phyloP scores from a whole-genome alignment of 2,797 vertebrate genomes.

The Thripadectes ignobilis region DNA sequence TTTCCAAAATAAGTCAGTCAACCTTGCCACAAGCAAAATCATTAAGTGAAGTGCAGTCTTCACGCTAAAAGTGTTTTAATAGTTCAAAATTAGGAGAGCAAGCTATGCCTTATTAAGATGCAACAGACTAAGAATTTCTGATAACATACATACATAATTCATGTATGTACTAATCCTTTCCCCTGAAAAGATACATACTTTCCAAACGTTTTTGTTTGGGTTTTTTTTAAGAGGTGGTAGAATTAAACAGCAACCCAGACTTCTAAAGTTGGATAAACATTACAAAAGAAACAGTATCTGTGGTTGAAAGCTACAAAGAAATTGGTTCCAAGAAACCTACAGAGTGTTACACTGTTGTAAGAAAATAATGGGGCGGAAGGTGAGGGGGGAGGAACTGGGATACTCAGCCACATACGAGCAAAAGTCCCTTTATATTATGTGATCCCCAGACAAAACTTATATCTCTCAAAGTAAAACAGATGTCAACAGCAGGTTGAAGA shows the following conservation, averaged over 20 bases:
- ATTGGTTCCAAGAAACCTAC: neutral
- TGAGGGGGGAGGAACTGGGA: accelerated
- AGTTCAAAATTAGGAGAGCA: neutral
- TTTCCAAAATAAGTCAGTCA: neutral
- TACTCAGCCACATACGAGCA: accelerated
- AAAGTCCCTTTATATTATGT: neutral
- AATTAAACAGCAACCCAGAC: accelerated
- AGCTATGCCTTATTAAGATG: neutral
- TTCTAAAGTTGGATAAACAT: neutral
- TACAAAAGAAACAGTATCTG: neutral
- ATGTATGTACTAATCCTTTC: neutral
- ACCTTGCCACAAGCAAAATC: neutral
- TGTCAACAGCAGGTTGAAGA: neutral
- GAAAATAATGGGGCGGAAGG: neutral
- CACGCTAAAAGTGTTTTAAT: neutral
- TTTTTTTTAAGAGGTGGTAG: neutral
- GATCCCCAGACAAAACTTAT: neutral
- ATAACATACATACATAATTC: neutral
- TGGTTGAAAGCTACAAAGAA: neutral
- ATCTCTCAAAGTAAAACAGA: neutral
- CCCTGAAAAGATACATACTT: neutral
- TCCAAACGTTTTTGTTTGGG: neutral
- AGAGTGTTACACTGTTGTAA: neutral
- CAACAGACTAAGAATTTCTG: neutral
- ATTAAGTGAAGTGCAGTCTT: neutral